Base-by-base conservation (phyloP, 92 coral and sea anemone genomes). In the Bergia puertoricense region DNA sequence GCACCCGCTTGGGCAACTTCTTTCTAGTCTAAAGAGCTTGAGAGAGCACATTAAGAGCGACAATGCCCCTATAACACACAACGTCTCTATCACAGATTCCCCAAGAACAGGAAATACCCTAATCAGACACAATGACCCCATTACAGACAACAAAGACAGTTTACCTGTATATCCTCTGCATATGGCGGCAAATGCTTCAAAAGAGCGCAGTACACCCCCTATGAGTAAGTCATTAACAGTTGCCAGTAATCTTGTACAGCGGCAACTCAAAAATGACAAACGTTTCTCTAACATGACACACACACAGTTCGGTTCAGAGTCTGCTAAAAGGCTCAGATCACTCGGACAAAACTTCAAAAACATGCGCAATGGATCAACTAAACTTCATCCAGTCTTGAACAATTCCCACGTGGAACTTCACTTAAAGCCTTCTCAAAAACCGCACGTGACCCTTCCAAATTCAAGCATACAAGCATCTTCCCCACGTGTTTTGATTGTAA, bases 1-100 rank as follows among this genome's bases (percentile, higher is more conserved):
- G 14, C 87, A 84, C 36, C 87, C 87, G 15, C 77, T 84, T 0
- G 87, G 87, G 0, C 87, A 72, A 39, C 87, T 84, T 38, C 87
- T 84, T 72, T 84, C 87, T 30, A 48, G 44, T 84, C 67, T 84
- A 45, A 68, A 39, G 20, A 84, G 57, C 41, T 37, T 84, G 79
- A 84, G 72, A 48, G 87, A 84, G 14, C 87, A 84, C 87, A 84
- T 84, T 11, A 50, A 38, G 44, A 18, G 85, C 57, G 69, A 14
- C 20, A 48, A 48, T 48, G 5, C 4, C 54, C 54, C 44, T 2
- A 40, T 40, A 8, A 43, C 80, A 5, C 30, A 74, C 48, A 74
- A 39, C 40, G 48, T 40, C 18, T 48, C 78, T 74, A 43, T 37
- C 66, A 57, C 66, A 13, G 66, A 57, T 57, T 0, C 16, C 66